phyloP scores from a whole-genome alignment of 2,113 vertebrate species.

The Athene cunicularia region DNA sequence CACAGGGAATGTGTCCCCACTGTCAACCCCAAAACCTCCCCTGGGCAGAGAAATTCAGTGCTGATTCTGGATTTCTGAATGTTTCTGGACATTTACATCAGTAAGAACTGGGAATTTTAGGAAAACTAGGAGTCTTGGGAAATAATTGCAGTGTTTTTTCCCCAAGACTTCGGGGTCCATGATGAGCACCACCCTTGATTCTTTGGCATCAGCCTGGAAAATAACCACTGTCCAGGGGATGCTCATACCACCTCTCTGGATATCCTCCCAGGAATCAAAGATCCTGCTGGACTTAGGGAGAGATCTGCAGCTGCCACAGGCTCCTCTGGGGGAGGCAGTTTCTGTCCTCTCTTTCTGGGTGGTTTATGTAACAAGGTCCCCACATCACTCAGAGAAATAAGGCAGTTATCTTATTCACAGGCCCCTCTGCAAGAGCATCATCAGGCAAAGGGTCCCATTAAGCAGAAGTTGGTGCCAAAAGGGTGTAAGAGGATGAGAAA shows the following conservation, averaged over 20 bases:
- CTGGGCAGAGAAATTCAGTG: background rate
- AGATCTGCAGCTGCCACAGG: background rate
- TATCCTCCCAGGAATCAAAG: background rate
- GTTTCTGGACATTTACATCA: background rate
- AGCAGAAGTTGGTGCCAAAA: background rate
- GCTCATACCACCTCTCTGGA: background rate
- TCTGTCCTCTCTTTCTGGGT: background rate
- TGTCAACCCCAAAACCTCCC: background rate
- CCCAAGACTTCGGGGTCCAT: background rate
- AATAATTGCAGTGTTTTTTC: background rate
- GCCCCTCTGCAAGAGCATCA: background rate
- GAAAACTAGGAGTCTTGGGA: background rate
- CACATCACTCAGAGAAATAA: background rate
- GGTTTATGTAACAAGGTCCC: background rate
- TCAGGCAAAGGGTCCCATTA: background rate
- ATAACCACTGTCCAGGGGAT: rapidly evolving
- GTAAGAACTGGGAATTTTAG: background rate
- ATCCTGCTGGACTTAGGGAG: background rate
- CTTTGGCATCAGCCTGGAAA: background rate
- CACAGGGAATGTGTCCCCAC: background rate
- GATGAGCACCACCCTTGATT: rapidly evolving
- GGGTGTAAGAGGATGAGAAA: background rate
- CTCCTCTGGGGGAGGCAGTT: background rate
- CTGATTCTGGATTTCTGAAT: background rate
- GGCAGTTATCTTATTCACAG: background rate